Percentiles rank a stretch among this genome's conserved stretches.
These are phyloP conservation scores for Polyommatus iphigenia DNA, from an alignment of 2,888 invertebrate genomes.

Conservation along the genomic window DNA sequence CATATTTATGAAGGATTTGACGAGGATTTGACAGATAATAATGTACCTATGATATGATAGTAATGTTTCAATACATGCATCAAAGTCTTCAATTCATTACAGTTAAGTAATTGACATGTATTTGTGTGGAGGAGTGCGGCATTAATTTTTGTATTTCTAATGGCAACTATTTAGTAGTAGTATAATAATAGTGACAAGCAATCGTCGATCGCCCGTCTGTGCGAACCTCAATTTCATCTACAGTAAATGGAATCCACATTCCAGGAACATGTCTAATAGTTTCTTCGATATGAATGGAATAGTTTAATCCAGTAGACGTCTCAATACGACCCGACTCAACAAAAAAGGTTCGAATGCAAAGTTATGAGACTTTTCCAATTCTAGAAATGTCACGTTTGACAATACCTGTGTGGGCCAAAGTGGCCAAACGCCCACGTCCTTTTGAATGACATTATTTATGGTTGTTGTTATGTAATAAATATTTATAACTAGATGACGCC, in stretches of 20 bases:
- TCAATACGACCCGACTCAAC: constrained; percentile 6
- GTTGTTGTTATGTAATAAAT: background rate
- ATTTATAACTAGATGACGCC: too few species aligned
- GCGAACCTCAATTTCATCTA: background rate
- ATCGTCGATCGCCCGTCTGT: background rate
- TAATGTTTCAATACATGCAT: too few species aligned
- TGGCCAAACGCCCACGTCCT: background rate
- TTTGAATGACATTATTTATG: background rate
- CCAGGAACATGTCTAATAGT: background rate
- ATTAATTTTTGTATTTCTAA: too few species aligned
- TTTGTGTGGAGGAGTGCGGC: too few species aligned
- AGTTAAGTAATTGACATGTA: too few species aligned
- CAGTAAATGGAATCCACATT: background rate
- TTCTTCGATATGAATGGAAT: constrained; percentile 6
- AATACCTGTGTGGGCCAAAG: constrained; percentile 1
- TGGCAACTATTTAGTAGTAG: too few species aligned
- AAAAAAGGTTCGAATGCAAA: background rate
- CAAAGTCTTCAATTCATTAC: too few species aligned
- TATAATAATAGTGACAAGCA: too few species aligned
- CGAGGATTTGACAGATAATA: too few species aligned
- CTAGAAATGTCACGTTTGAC: background rate
- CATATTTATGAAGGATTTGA: too few species aligned
- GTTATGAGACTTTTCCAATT: background rate
- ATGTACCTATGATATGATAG: too few species aligned
- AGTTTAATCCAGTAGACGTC: background rate